Evolutionary conservation across 2,888 invertebrate species (phyloP).

Genomic region (Carpatolechia fugitivella): DNA sequence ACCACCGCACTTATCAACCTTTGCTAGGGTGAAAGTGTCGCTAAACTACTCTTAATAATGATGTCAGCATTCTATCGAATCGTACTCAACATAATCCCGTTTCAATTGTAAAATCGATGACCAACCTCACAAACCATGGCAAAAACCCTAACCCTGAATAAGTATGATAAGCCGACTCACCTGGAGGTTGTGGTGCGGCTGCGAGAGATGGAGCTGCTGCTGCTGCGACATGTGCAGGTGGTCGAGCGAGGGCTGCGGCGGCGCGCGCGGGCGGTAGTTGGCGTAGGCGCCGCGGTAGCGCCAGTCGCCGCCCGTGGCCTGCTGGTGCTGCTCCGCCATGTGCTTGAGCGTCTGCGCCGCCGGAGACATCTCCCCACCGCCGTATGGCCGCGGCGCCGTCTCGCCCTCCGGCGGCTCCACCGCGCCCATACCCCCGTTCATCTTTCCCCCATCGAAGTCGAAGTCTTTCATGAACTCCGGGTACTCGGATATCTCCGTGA

Average conservation of each 20-base stretch:
- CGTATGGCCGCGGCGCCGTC: constrained; percentile 66
- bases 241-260: constrained; percentile 58
- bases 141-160: no score
- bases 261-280: constrained; percentile 58
- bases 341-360: constrained; percentile 97
- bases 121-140: no score
- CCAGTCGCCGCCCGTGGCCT: constrained; percentile 81
- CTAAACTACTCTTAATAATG: no score
- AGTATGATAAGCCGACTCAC: no score
- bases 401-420: constrained; percentile 74
- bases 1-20: neutral
- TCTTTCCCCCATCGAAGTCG: constrained; percentile 77
- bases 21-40: neutral
- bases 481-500: constrained; percentile 91
- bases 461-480: constrained; percentile 92
- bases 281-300: constrained; percentile 77
- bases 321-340: constrained; percentile 98
- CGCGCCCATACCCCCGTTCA: constrained; percentile 46
- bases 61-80: no score
- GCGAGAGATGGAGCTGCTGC: constrained; percentile 91
- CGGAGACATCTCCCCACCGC: constrained; percentile 87
- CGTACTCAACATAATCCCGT: no score
- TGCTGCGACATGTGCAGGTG: constrained; percentile 91
- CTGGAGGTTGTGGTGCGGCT: constrained; percentile 90
- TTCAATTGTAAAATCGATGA: no score